Base-by-base conservation (phyloP, 1,140 invertebrate species). In the Akabosia matsudoensis region DNA sequence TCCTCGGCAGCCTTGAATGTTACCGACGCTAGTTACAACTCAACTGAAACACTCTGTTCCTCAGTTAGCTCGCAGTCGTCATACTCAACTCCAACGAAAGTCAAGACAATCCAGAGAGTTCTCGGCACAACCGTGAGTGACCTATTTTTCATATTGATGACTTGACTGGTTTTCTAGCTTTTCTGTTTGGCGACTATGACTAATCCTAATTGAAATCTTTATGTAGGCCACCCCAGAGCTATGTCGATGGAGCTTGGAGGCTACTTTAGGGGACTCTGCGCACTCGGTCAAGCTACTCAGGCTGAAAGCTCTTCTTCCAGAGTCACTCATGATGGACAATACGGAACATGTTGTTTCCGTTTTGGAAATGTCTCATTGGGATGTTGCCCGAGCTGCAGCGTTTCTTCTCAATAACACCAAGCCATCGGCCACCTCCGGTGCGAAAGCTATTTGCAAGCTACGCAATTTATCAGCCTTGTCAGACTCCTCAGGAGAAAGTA, bases 301-400 rank as follows among this genome's bases (percentile, higher is more conserved):
- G 18, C 70, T 79, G 10, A 76, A 78, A 77, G 56, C 76, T 31
- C 73, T 79, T 0, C 71, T 81, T 67, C 80, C 80, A 22, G 76
- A 79, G 16, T 70, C 72, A 13, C 56, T 78, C 13, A 22, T 81
- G 3, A 24, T 51, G 0, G 67, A 78, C 28, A 76, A 78, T 37
- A 45, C 74, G 0, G 73, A 33, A 28, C 51, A 73, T 28, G 75
- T 78, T 1, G 75, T 79, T 1, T 78, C 77, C 0, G 77, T 76
- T 33, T 31, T 81, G 16, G 78, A 79, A 75, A 79, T 78, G 78
- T 78, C 75, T 2, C 78, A 81, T 52, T 81, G 80, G 78, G 80
- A 79, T 33, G 78, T 78, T 2, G 74, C 76, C 22, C 67, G 76
- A 2, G 79, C 79, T n/a, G 31, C 76, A 0, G 34, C 73, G 16